Evolutionary conservation across 1,140 invertebrate genomes (phyloP), one percentile per base, ranked within the genome.

Genomic region (Diprion similis): DNA sequence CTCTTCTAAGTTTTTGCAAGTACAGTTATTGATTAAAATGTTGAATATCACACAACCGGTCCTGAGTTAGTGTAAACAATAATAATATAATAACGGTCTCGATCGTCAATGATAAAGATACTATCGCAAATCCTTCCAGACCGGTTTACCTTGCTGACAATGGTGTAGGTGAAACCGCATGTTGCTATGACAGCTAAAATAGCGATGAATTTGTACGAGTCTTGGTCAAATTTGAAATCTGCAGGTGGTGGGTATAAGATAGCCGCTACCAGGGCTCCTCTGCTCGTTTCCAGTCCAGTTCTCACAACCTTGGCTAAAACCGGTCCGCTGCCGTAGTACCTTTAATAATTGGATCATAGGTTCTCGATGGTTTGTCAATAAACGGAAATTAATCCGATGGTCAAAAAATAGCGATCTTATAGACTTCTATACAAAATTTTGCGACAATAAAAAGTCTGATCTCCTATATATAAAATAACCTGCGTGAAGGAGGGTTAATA

Each of bases 221-320:
- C 97, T 73, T 94, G 92, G 80, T 98, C 96, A 83, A 99, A 98
- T 85, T 97, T 95, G 88, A 97, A 98, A 86, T 98, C 96, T 0
- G 96, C 94, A 0, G 97, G 97, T 68, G 97, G 96, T 46, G 97
- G 97, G 85, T 97, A 98, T 66, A 99, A 88, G 78, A 99, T 99
- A 46, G 96, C 96, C n/a, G 96, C 91, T 1, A 98, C 95, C 0
- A 99, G 85, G 80, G 94, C 93, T 3, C 97, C 97, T 89, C 98
- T 98, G 6, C 93, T 93, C 1, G 97, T 99, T 75, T 93, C 91
- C 83, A 96, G 96, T 0, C 97, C 97, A 51, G 95, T 96, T 73
- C 92, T 90, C 24, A 95, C 90, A 0, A 95, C 93, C 65, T 94
- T 88, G 0, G 92, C 92, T 19, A 90, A 85, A 73, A 95, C 90